Base-by-base conservation (phyloP, 2,797 vertebrate genomes). In the Ceyx erithaca region DNA sequence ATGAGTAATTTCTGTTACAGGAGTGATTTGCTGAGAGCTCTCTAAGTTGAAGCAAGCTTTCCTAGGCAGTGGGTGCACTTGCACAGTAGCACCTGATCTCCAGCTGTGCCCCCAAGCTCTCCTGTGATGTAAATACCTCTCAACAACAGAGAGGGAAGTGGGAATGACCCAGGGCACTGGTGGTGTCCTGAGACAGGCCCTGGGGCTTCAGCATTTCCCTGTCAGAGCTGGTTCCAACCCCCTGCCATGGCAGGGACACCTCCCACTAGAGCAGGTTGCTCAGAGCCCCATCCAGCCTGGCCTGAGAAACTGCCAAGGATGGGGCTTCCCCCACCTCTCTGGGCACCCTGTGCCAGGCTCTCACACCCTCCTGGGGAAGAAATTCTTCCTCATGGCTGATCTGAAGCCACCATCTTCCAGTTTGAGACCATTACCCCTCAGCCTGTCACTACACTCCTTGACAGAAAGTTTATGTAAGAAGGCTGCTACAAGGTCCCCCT, bases 1-100 rank as follows among this genome's bases (percentile, higher is more conserved):
- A 86, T 83, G 77, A 90, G 58, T 64, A 90, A 91, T 85, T 91
- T 83, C 83, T 80, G 37, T 59, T 54, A 70, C 25, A 91, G 80
- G 15, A 68, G 66, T 49, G 62, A 28, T 80, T 82, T 78, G 77
- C 77, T 80, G 59, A 68, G 73, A 25, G 58, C 30, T 92, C 23
- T 83, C 66, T 78, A 71, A 80, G 80, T 8, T 26, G 80, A 68
- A 4, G 22, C 4, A 8, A 81, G 69, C 41, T 89, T 89, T 87
- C 63, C 76, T 35, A 77, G 37, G 69, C 77, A 45, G 70, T 15
- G 6, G 0, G 66, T 26, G 2, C 16, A 19, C 40, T 75, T 57
- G 58, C 0, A 8, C 41, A 46, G 43, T 19, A 64, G 37, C 20
- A 54, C 62, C 72, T 80, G 63, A 48, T 37, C 69, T 70, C 0